Base-by-base conservation (phyloP, 1,140 invertebrate genomes). In the Nebria ingens region DNA sequence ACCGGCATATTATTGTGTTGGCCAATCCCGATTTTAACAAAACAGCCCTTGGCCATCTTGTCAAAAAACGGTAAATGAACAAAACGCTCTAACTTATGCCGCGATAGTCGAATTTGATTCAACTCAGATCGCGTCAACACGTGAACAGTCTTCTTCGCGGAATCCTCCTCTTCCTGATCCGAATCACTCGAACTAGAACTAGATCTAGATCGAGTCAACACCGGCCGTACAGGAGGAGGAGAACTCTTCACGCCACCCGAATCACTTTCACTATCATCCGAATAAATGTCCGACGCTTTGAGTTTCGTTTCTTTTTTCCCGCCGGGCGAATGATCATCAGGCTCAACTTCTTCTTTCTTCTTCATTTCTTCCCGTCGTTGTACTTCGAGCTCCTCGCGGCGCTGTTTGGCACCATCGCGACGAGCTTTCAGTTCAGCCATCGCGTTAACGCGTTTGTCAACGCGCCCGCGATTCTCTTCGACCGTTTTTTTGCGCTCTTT, bases 21-120 rank as follows among this genome's bases (percentile, higher is more conserved):
- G 0, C 96, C 97, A 63, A 99, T 98, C 19, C 93, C 93, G 67
- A 99, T 92, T 20, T 93, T 78, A 0, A 98, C 96, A 75, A 92
- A 99, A 71, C 93, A 97, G 21, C 95, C 95, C 58, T 81, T 80
- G 1, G 91, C 91, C 2, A 93, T 87, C 45, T 86, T 79, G 59
- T 85, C 83, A 65, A 99, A 99, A 70, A 97, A 97, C 13, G 97
- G 97, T 60, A 97, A 77, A 75, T 98, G 94, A 15, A 98, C 91
- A 71, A 97, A 93, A 62, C 87, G 83, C 73, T 97, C 94, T 68
- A 98, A 77, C 75, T 96, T 97, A 68, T 89, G 84, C 62, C 95
- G 83, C 21, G 93, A 96, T 3, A 98, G 69, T 56, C 93, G 77
- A 52, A 97, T 84, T 72, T 87, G 87, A 68, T 88, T 88, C 6